These are phyloP conservation scores for Rhineura floridana DNA, from an alignment of 2,113 vertebrate species.

Conservation along the genomic window DNA sequence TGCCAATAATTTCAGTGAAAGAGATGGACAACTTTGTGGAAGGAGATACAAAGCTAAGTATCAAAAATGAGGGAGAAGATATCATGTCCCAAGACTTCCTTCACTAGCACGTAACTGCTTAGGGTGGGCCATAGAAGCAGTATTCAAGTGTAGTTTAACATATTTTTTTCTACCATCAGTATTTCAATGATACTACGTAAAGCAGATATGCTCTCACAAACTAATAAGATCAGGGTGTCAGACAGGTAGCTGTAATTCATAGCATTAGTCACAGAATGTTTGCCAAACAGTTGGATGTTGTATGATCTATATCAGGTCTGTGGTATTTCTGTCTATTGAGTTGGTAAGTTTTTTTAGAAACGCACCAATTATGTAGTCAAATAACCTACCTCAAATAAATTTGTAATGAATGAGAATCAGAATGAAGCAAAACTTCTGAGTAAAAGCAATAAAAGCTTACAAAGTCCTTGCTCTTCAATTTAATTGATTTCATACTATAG, in stretches of 20 bases:
- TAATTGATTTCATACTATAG: neutral
- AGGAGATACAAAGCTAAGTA: neutral
- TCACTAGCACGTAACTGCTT: neutral
- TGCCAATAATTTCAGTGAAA: constrained; percentile 6
- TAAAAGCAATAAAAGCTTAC: neutral
- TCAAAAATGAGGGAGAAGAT: neutral
- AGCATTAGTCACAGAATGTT: neutral
- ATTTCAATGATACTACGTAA: neutral
- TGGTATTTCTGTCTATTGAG: neutral
- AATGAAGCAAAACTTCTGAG: neutral
- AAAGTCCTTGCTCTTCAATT: neutral
- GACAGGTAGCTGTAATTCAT: neutral
- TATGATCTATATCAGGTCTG: neutral
- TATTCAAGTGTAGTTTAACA: neutral
- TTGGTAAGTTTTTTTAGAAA: neutral
- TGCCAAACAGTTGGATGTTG: neutral
- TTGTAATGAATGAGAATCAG: neutral
- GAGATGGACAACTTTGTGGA: neutral
- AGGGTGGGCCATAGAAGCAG: neutral
- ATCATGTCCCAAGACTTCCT: neutral
- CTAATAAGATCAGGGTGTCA: neutral
- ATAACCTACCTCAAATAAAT: neutral
- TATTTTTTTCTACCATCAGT: neutral
- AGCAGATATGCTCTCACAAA: neutral
- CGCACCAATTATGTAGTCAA: neutral